Evolutionary conservation across 1,140 invertebrate genomes (phyloP), one percentile per base, ranked within the genome.

Genomic region (Hyles euphorbiae): DNA sequence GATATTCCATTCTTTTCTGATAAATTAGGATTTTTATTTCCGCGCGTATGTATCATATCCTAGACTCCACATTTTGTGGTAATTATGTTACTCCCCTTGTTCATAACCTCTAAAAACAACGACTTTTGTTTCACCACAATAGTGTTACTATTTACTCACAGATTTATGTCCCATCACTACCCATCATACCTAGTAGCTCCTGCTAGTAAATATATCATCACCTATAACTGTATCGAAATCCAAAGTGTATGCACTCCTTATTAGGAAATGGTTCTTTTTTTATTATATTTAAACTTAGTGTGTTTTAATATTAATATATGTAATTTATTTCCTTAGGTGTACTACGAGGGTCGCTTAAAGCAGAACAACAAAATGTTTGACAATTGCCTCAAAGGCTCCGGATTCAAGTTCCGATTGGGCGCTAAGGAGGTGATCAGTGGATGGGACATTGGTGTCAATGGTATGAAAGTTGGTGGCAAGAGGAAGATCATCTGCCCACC

Each of bases 381-480:
- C 78, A 90, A 92, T 51, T 90, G 92, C 32, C 88, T 83, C 3
- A 90, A 93, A 63, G 96, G 96, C 8, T 91, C 92, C 34, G 95
- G 95, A 0, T 97, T 98, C 76, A 95, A 94, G 83, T 98, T 98
- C 87, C 90, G 92, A 12, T 81, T 98, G 9, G 97, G 97, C 0
- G 91, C 91, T 48, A 94, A 94, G 51, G 95, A 98, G 87, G 97
- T 98, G 0, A 98, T 98, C 67, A 94, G 94, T 72, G 98, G 96
- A 34, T 98, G 96, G 97, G 97, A 98, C 78, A 78, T 95, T 54
- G 98, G 96, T 36, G 87, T 98, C 5, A 77, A 82, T 65, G 97
- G 96, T 64, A 97, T 97, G 96, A 98, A 96, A 90, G 94, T 98
- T 71, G 97, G 97, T 34, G 97, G 97, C 55, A 98, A 97, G 83